phyloP scores from a whole-genome alignment of 2,113 vertebrate genomes.

The Callocephalon fimbriatum region DNA sequence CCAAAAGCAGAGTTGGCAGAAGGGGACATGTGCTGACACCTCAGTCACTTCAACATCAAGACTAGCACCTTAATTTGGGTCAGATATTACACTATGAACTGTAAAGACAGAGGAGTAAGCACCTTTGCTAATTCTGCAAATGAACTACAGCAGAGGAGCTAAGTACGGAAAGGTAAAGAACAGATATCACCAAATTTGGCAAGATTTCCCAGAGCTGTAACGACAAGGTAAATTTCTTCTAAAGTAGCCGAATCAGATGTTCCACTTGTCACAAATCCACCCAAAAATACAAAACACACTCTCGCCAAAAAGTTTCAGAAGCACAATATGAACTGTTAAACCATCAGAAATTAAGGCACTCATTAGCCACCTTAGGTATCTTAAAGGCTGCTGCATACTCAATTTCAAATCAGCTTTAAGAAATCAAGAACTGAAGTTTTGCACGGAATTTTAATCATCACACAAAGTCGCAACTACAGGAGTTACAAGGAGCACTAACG shows the following conservation, averaged over 20 bases:
- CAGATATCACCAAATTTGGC: neutral
- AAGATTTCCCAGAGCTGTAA: neutral
- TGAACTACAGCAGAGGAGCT: neutral
- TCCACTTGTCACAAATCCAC: neutral
- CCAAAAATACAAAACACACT: neutral
- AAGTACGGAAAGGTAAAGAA: neutral
- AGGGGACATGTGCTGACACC: neutral
- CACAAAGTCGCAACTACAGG: neutral
- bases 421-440: neutral
- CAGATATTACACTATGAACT: neutral
- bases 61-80: neutral
- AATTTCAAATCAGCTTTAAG: constrained; percentile 2
- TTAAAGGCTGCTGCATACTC: neutral
- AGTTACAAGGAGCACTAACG: neutral
- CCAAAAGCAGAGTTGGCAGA: neutral
- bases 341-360: neutral
- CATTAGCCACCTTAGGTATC: neutral
- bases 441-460: neutral
- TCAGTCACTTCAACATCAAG: neutral
- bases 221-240: neutral
- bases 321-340: neutral
- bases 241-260: neutral
- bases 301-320: neutral
- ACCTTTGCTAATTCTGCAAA: neutral
- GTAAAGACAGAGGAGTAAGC: rapidly evolving